Evolutionary conservation across 1,140 invertebrate genomes (phyloP).

Genomic region (Drosophila albomicans): DNA sequence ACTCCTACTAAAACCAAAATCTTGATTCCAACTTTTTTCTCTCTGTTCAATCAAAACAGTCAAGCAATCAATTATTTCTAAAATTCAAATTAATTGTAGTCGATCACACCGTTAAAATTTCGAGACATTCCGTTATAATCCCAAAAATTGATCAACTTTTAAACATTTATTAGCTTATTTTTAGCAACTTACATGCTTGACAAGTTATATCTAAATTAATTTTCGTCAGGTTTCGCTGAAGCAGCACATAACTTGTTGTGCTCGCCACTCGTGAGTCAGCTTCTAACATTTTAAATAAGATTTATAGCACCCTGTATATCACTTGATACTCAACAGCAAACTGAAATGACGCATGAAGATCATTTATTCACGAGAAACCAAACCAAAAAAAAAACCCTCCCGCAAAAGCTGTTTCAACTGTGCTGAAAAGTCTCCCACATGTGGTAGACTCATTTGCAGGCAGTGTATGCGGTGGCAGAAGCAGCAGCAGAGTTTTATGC

Average conservation of each 20-base stretch:
- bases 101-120: no score
- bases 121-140: background rate
- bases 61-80: no score
- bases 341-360: background rate
- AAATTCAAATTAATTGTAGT: no score
- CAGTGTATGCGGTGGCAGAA: constrained; percentile 8
- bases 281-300: background rate
- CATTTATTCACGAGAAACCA: background rate
- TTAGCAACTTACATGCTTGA: background rate
- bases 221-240: background rate
- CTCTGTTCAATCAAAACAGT: no score
- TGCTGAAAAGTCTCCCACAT: background rate
- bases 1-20: no score
- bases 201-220: background rate
- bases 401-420: background rate
- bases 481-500: background rate
- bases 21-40: no score
- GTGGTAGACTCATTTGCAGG: background rate
- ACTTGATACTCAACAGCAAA: background rate
- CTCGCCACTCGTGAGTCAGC: background rate
- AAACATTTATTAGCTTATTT: background rate
- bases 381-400: background rate
- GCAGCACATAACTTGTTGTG: background rate
- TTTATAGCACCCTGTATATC: background rate
- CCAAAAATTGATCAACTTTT: background rate